Evolutionary conservation across 2,797 vertebrate genomes (phyloP), one percentile per base, ranked within the genome.

Genomic region (Argya squamiceps): DNA sequence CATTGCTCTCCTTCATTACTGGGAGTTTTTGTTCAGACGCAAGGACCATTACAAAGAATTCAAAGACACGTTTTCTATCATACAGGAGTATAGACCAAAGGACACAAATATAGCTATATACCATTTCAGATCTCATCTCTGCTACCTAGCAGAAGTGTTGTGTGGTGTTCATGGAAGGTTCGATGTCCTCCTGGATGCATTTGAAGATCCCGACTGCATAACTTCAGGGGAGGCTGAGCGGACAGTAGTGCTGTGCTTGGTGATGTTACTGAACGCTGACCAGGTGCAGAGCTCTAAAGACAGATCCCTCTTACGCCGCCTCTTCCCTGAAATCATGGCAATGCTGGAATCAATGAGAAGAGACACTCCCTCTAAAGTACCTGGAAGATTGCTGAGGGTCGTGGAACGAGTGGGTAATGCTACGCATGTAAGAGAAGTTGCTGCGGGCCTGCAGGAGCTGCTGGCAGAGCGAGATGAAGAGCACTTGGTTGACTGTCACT

Each of bases 161-260:
- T 98, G 97, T 55, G 98, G 98, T 15, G 34, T 60, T 17, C 58
- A 97, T 62, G 96, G 96, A 20, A 39, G 79, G 50, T 98, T 98
- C 95, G 97, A 94, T 5, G 98, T 98, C 44, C 93, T 98, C 47
- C 92, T 98, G 37, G 98, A 98, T 77, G 98, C 98, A 47, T 98
- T 98, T 1, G 29, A 53, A 19, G 92, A 98, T 34, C 82, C 96
- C 0, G 73, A 94, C 5, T 97, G 13, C 8, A 21, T 98, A 92
- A 91, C 79, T 37, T 98, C 98, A 0, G 98, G 98, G 4, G 98
- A 98, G 91, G 98, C 98, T 3, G 98, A 98, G 92, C 97, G 98
- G 47, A 93, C 98, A 2, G 44, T 98, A 15, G 98, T 98, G 81
- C 95, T 98, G 44, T 98, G 98, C 89, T 79, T 98, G 74, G 98